Evolutionary conservation across 2,888 invertebrate genomes (phyloP).

Genomic region (Entomobrya proxima): DNA sequence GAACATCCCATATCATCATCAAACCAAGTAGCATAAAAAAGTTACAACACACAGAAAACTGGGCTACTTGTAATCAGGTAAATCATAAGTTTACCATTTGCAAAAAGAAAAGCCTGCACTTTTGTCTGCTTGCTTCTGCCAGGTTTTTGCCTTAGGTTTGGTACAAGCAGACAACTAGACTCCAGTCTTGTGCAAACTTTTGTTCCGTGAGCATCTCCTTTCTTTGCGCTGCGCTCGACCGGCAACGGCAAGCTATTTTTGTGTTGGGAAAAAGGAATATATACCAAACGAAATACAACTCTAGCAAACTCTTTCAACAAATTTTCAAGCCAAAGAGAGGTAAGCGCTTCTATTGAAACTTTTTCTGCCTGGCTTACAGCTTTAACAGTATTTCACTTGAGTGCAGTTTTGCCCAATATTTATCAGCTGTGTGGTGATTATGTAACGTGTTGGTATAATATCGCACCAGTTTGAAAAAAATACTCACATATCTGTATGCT

Average conservation of each 20-base stretch:
- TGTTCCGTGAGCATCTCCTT: neutral
- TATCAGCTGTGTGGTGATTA: neutral
- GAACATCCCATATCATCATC: neutral
- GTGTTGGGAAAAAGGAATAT: neutral
- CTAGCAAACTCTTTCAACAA: too few species aligned
- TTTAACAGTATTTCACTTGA: too few species aligned
- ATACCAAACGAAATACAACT: too few species aligned
- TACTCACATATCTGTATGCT: too few species aligned
- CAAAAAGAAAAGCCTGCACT: neutral
- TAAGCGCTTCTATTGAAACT: too few species aligned
- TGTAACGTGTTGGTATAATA: too few species aligned
- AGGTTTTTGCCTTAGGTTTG: neutral
- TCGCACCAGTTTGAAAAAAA: too few species aligned
- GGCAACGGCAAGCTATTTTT: neutral
- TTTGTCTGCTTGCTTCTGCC: neutral
- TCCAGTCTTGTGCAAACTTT: slow-evolving; percentile 1
- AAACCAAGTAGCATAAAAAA: neutral
- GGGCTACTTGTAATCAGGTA: slow-evolving; percentile 7
- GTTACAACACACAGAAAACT: neutral
- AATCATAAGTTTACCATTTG: neutral
- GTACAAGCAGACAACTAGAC: neutral
- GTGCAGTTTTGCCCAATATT: neutral
- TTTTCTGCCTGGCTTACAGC: neutral
- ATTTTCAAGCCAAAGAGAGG: too few species aligned
- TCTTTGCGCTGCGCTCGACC: neutral